Conservation (phyloP, 2,797 vertebrate genomes). For the Lagocephalus sceleratus region DNA sequence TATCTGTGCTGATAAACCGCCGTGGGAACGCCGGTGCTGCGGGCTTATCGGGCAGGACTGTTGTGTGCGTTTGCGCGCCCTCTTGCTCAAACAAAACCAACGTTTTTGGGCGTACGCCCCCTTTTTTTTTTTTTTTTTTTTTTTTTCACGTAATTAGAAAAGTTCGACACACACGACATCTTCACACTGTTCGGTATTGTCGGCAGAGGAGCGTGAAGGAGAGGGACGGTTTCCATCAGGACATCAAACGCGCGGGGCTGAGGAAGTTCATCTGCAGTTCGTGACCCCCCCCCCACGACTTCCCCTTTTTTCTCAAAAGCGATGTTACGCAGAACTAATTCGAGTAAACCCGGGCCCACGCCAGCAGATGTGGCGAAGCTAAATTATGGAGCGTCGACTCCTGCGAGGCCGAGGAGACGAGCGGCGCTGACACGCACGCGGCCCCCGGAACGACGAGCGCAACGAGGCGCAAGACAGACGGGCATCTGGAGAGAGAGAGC, state of each 20-base stretch:
- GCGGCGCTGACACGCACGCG: constrained; percentile 8
- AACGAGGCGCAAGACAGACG: constrained; percentile 27
- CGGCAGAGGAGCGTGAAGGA: constrained; percentile 36
- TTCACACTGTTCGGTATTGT: constrained; percentile 15
- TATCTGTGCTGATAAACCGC: too few species aligned
- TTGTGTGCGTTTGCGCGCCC: too few species aligned
- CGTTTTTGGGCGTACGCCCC: too few species aligned
- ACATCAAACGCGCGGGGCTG: constrained; percentile 3
- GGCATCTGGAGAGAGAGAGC: constrained; percentile 15
- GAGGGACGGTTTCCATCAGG: constrained; percentile 9
- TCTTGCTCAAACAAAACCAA: too few species aligned
- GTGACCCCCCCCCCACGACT: constrained; percentile 32
- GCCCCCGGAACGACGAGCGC: constrained; percentile 25
- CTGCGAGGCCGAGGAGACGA: constrained; percentile 5
- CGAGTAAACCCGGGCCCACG: constrained; percentile 22
- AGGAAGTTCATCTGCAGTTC: constrained; percentile 37
- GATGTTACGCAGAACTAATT: constrained; percentile 6
- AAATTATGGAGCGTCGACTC: constrained; percentile 21
- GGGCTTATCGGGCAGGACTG: too few species aligned
- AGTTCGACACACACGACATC: too few species aligned
- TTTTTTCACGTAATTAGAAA: too few species aligned
- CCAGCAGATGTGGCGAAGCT: constrained; percentile 10
- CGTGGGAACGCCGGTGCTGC: too few species aligned
- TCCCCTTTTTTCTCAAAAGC: constrained; percentile 3
- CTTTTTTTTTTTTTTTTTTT: too few species aligned